Percentiles rank a stretch among this genome's conserved stretches.
Evolutionary conservation across 2,888 invertebrate genomes (phyloP).

Genomic region (Sycophila texana): DNA sequence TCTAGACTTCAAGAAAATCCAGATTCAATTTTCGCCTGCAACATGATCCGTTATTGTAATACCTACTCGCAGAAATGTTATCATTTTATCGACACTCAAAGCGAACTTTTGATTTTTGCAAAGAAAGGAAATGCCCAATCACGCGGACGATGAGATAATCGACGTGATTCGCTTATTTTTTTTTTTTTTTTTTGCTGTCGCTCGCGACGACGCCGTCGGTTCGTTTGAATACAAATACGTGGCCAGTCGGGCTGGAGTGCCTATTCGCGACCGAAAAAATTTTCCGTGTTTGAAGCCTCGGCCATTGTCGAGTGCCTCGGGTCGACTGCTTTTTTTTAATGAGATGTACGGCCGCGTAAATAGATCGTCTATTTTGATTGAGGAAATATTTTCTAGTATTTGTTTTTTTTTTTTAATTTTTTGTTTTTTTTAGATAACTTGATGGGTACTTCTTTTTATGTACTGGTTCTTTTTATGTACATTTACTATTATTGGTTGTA

Average conservation of each 20-base stretch:
- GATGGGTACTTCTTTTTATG: too few species aligned
- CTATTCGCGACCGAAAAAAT: constrained; percentile 10
- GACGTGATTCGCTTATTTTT: constrained; percentile 4
- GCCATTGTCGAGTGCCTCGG: not conserved
- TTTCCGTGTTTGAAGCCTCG: not conserved
- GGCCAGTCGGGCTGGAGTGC: not conserved
- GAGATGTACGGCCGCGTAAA: too few species aligned
- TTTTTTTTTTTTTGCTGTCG: not conserved
- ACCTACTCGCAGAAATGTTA: not conserved
- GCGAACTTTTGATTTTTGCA: not conserved
- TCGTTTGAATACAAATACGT: constrained; percentile 28
- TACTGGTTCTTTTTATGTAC: too few species aligned
- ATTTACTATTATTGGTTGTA: too few species aligned
- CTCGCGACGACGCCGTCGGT: not conserved
- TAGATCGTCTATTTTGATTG: too few species aligned
- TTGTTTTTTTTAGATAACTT: too few species aligned
- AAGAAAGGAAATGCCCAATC: constrained; percentile 17
- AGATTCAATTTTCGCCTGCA: too few species aligned
- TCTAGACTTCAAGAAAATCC: too few species aligned
- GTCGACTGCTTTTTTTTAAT: too few species aligned
- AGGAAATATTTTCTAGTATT: too few species aligned
- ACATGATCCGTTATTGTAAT: too few species aligned
- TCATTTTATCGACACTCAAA: not conserved
- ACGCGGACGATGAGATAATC: constrained; percentile 16
- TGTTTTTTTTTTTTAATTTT: too few species aligned